Evolutionary conservation across 2,797 vertebrate genomes (phyloP).

Genomic region (Diglossa cyanea): DNA sequence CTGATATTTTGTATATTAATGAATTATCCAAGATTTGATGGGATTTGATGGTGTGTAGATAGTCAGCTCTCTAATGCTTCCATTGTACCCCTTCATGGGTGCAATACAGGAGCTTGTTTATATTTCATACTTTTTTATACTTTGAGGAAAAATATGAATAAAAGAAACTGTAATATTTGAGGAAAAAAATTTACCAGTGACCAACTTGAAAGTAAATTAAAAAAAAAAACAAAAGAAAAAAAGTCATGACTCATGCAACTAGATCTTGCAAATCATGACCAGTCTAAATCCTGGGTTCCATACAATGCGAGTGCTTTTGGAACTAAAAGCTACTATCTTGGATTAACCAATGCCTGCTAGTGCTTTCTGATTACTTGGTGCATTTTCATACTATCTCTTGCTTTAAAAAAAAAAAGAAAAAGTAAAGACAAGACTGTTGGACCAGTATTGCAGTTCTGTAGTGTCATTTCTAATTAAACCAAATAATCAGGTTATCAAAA

Average conservation of each 20-base stretch:
- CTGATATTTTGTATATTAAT: conserved; percentile 83
- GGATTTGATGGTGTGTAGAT: conserved; percentile 83
- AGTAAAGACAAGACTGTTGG: conserved; percentile 83
- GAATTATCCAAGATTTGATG: conserved; percentile 80
- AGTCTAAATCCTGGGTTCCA: conserved; percentile 64
- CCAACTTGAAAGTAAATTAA: conserved; percentile 71
- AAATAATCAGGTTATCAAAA: conserved; percentile 84
- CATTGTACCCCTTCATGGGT: conserved; percentile 75
- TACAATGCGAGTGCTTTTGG: conserved; percentile 75
- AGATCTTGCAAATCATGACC: conserved; percentile 72
- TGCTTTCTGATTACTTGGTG: conserved; percentile 82
- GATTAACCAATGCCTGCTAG: conserved; percentile 78
- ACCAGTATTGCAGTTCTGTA: conserved; percentile 88
- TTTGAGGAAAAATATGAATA: conserved; percentile 82
- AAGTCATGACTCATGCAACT: conserved; percentile 67
- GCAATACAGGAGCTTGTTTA: conserved; percentile 85
- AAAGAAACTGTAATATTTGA: conserved; percentile 75
- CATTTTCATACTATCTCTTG: conserved; percentile 80
- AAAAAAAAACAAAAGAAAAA: conserved; percentile 24
- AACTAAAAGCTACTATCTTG: conserved; percentile 78
- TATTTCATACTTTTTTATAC: conserved; percentile 94
- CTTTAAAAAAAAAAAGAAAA: conserved; percentile 56
- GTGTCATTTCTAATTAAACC: conserved; percentile 84
- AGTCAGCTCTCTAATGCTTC: conserved; percentile 81
- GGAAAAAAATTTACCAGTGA: conserved; percentile 68